Evolutionary conservation across 2,888 invertebrate species (phyloP), one percentile per base, ranked within the genome.

Genomic region (Sesia bembeciformis): DNA sequence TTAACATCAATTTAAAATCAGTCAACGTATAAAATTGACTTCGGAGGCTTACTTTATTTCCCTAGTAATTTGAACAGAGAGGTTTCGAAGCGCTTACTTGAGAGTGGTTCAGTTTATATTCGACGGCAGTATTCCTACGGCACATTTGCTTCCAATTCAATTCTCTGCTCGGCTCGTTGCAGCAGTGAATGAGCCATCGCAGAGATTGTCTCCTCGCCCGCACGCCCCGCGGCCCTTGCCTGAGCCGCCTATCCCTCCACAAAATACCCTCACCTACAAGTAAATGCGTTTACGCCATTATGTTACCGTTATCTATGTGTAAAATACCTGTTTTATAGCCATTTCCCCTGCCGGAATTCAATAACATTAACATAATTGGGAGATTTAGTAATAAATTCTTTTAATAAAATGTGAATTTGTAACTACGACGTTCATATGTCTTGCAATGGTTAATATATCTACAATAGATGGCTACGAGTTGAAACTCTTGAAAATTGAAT

Each of bases 101-200:
- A 67, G 72, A 80, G 76, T 71, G 76, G 77, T 78, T 81, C 77
- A 73, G 80, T 82, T 82, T 84, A 84, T 81, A 81, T 83, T 79
- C 81, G 79, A 71, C 72, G 81, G 73, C 73, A 75, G 76, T 78
- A 72, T 79, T 72, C 73, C 76, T 75, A 81, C 80, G 85, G 82
- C 75, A 84, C 83, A 84, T 86, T 87, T 87, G 78, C 80, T 84
- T 82, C 78, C 84, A 85, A 87, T 86, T 86, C 83, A 84, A 86
- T 85, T 83, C 83, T 81, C 72, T 76, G 67, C 78, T 78, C 81
- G 83, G 78, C 77, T 85, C 84, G 81, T 81, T 81, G 82, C 82
- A 82, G 78, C 78, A 73, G 69, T 76, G 85, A 86, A 84, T 83
- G 81, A 86, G 82, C 84, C 84, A 84, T 86, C 76, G 76, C 67